Base-by-base conservation (phyloP, 2,113 vertebrate genomes). In the Serilophus lunatus region DNA sequence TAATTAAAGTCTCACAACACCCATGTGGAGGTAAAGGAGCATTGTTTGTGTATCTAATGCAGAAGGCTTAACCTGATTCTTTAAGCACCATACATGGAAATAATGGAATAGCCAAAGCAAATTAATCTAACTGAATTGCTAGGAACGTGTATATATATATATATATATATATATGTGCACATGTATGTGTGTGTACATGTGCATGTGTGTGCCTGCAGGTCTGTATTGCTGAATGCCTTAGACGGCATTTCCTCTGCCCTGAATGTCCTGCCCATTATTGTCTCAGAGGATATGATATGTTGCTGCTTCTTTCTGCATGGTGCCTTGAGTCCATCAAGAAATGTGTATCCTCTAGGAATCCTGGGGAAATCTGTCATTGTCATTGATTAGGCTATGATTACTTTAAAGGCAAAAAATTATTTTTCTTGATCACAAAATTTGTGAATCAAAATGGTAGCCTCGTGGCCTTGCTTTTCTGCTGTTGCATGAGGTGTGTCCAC, bases 1-100 rank as follows among this genome's bases (percentile, higher is more conserved):
- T 96, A 96, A 97, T 95, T 97, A 96, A 95, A 96, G 79, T 94
- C 95, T 94, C 90, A 80, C 82, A 82, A 86, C 78, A 78, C 53
- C 86, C 83, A 66, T 82, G 82, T 33, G 72, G 95, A 90, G 72
- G 90, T 92, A 90, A 95, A 88, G 92, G 8, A 78, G 88, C 76
- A 93, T 94, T 95, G 92, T 97, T 87, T 95, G 91, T 79, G 16
- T 79, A 57, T 60, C 90, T 86, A 84, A 93, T 84, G 94, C 86
- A 86, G 74, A 87, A 92, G 40, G 86, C 88, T 93, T 94, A 95
- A 95, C 90, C 91, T 70, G 95, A 83, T 81, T 84, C 92, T 69
- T 78, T 86, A 94, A 95, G 93, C 60, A 81, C 66, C 59, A 64
- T 29, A 53, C 78, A 80, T 92, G 83, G 81, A 86, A 96, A 92